These are phyloP conservation scores for Polypterus senegalus DNA, from an alignment of 2,113 vertebrate genomes.

Conservation along the genomic window DNA sequence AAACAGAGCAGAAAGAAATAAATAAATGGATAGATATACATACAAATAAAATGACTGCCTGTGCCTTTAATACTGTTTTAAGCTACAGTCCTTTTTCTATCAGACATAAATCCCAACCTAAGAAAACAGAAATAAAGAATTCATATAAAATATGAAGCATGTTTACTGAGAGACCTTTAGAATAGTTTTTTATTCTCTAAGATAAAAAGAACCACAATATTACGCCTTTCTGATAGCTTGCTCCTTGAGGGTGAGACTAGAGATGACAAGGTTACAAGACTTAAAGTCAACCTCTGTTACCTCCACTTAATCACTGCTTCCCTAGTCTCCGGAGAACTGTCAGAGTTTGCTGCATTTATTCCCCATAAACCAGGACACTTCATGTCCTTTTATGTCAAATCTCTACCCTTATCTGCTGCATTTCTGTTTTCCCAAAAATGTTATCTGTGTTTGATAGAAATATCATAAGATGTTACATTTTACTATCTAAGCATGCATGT, in stretches of 20 bases:
- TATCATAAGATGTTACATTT: not conserved
- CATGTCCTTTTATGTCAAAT: not conserved
- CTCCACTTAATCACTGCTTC: slow-evolving; percentile 51
- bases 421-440: not conserved
- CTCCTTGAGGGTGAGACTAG: slow-evolving; percentile 35
- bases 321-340: slow-evolving; percentile 23
- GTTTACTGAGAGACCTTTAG: slow-evolving; percentile 47
- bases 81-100: too few species aligned
- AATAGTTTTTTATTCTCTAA: slow-evolving; percentile 45
- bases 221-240: slow-evolving; percentile 35
- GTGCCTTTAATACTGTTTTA: too few species aligned
- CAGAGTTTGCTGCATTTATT: slow-evolving; percentile 15
- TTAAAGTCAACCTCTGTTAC: slow-evolving; percentile 48
- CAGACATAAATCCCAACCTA: too few species aligned
- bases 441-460: not conserved
- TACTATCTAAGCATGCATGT: too few species aligned
- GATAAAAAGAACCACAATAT: slow-evolving; percentile 33
- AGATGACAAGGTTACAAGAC: slow-evolving; percentile 59
- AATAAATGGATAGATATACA: too few species aligned
- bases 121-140: too few species aligned
- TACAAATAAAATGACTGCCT: too few species aligned
- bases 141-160: slow-evolving; percentile 31
- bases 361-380: slow-evolving; percentile 9
- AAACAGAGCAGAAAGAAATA: too few species aligned
- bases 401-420: not conserved